Evolutionary conservation across 2,888 invertebrate species (phyloP).

Genomic region (Bugula neritina): DNA sequence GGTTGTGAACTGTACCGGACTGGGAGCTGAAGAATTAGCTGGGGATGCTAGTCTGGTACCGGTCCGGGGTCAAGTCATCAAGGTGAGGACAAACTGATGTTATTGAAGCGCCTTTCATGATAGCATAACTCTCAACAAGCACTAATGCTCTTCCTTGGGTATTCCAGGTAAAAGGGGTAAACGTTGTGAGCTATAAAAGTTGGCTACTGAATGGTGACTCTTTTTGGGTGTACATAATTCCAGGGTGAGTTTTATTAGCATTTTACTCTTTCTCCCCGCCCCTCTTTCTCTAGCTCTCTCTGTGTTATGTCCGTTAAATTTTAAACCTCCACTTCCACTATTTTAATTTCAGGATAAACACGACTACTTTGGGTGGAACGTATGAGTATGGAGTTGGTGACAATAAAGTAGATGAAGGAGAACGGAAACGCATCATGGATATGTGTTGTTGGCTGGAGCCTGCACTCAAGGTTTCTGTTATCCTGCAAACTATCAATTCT

Average conservation of each 20-base stretch:
- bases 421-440: not conserved
- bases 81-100: conserved; percentile 9
- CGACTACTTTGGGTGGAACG: not conserved
- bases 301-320: too few species aligned
- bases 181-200: too few species aligned
- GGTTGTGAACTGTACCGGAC: conserved; percentile 28
- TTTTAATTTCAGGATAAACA: not conserved
- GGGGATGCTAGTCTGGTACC: conserved; percentile 12
- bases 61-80: conserved; percentile 26
- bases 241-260: too few species aligned
- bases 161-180: not conserved
- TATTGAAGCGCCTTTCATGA: not conserved
- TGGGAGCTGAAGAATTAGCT: conserved; percentile 16
- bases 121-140: not conserved
- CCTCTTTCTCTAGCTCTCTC: too few species aligned
- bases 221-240: too few species aligned
- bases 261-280: too few species aligned
- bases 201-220: too few species aligned
- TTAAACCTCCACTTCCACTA: too few species aligned
- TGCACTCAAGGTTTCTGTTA: not conserved
- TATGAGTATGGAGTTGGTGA: not conserved
- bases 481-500: too few species aligned
- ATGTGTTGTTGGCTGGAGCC: conserved; percentile 2
- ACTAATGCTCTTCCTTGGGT: not conserved
- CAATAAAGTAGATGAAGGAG: not conserved